Evolutionary conservation across 2,797 vertebrate genomes (phyloP).

Genomic region (Sciurus vulgaris): DNA sequence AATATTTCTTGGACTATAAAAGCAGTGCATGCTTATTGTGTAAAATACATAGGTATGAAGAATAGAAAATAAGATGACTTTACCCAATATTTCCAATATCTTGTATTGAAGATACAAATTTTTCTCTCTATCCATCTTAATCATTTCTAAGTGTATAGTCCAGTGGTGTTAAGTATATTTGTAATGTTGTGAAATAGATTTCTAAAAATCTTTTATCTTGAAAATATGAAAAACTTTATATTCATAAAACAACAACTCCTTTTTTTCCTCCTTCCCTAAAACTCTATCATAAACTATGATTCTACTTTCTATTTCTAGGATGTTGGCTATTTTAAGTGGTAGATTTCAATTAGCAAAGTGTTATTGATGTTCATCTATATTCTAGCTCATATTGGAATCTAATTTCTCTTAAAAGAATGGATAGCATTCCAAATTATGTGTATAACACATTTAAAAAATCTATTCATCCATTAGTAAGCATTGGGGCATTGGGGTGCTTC

Average conservation of each 20-base stretch:
- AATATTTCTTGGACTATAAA: background rate
- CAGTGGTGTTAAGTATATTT: background rate
- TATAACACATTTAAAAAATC: background rate
- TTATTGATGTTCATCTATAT: background rate
- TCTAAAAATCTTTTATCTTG: background rate
- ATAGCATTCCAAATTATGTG: background rate
- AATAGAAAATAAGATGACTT: background rate
- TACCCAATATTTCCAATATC: background rate
- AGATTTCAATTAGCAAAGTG: background rate
- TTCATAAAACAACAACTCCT: background rate
- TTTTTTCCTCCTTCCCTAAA: background rate
- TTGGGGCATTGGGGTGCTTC: background rate
- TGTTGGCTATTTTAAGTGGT: background rate
- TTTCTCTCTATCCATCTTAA: background rate
- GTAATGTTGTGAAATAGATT: background rate
- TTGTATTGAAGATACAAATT: background rate
- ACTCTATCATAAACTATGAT: background rate
- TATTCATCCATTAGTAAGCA: background rate
- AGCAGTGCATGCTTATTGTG: background rate
- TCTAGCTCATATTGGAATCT: background rate
- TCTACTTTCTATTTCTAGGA: background rate
- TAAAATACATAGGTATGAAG: background rate
- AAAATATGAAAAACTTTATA: slow-evolving; percentile 1
- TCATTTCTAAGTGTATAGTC: background rate
- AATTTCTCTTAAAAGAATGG: background rate